These are phyloP conservation scores for Nettapus auritus DNA, from an alignment of 2,113 vertebrate genomes.

Conservation along the genomic window DNA sequence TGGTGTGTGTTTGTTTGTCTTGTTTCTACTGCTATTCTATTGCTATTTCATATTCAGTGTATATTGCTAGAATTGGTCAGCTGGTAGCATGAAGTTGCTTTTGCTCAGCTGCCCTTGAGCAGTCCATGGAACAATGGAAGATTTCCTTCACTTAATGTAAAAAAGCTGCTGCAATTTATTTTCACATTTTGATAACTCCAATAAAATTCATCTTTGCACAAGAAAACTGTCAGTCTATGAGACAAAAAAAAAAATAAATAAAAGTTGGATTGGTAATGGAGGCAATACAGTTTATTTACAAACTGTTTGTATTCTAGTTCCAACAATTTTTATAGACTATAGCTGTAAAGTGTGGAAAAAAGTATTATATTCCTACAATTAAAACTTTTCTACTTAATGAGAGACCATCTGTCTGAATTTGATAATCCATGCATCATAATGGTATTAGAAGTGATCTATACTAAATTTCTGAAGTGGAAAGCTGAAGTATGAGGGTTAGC, in stretches of 20 bases:
- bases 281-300: background rate
- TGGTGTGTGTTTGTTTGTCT: no score
- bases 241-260: background rate
- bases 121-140: background rate
- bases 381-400: background rate
- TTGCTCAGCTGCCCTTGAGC: background rate
- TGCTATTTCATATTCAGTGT: background rate
- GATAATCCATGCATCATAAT: no score
- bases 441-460: background rate
- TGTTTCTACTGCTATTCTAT: background rate
- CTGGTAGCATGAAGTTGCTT: background rate
- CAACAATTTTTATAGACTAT: background rate
- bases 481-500: background rate
- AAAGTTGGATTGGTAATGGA: background rate
- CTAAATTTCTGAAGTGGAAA: background rate
- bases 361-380: background rate
- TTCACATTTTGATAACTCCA: background rate
- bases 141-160: background rate
- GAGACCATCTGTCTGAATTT: background rate
- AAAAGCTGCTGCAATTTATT: background rate
- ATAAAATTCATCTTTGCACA: background rate
- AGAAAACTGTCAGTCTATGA: background rate
- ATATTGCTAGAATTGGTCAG: background rate
- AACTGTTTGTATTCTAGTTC: background rate
- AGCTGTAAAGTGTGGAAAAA: background rate